Evolutionary conservation across 2,888 invertebrate genomes (phyloP).

Genomic region (Meloe dianella): DNA sequence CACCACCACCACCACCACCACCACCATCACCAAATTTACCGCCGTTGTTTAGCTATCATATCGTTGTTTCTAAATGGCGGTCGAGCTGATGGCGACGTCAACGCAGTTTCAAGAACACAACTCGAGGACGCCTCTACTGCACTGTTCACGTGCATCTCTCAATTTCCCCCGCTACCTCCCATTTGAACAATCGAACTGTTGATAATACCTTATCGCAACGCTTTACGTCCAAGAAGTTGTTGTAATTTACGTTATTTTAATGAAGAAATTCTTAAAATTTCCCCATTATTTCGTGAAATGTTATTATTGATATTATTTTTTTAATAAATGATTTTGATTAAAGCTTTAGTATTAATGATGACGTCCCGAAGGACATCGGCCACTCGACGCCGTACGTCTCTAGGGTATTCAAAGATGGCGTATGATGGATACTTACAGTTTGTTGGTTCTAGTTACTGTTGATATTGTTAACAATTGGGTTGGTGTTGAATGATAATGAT

Average conservation of each 20-base stretch:
- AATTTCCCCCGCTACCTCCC: slow-evolving; percentile 6
- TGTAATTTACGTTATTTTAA: background rate
- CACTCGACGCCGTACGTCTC: background rate
- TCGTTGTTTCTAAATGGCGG: background rate
- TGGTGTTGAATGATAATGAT: background rate
- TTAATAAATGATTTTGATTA: background rate
- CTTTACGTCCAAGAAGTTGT: slow-evolving; percentile 16
- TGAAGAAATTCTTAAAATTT: background rate
- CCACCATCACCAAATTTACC: background rate
- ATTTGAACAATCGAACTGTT: slow-evolving; percentile 5
- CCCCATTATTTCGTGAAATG: too few relatives aligned
- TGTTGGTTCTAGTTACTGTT: background rate
- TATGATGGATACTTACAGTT: slow-evolving; percentile 18
- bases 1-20: background rate
- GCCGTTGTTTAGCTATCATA: background rate
- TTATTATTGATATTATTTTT: background rate
- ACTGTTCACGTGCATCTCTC: slow-evolving; percentile 21
- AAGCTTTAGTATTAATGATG: background rate
- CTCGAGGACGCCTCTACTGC: slow-evolving; percentile 22
- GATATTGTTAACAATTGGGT: background rate
- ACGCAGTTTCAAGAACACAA: slow-evolving; percentile 19
- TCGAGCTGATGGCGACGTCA: slow-evolving; percentile 5
- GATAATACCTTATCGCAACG: slow-evolving; percentile 23
- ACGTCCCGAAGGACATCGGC: slow-evolving; percentile 9
- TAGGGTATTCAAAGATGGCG: slow-evolving; percentile 1